Conservation (phyloP, 2,797 vertebrate genomes). For the Hypotaenidia okinawae region DNA sequence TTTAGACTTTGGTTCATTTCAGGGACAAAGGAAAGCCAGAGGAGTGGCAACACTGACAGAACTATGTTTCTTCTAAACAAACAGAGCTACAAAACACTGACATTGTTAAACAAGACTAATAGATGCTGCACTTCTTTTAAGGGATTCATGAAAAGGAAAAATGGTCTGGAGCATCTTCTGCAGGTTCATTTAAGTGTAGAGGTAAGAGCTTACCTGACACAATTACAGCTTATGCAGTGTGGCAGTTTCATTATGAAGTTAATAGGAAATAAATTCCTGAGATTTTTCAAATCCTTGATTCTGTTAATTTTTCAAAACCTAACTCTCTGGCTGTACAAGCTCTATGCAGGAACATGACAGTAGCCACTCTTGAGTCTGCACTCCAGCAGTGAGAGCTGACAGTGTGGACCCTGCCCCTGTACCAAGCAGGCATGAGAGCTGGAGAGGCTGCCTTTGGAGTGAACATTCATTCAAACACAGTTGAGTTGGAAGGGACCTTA, state of each 20-base stretch:
- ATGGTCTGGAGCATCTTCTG: not conserved
- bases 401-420: accelerated
- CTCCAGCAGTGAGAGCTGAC: not conserved
- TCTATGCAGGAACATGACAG: not conserved
- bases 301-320: not conserved
- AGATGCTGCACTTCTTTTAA: not conserved
- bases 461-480: not conserved
- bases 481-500: too few relatives aligned
- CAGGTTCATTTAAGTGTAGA: not conserved
- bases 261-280: not conserved
- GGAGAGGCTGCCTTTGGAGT: not conserved
- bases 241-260: not conserved
- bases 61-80: not conserved
- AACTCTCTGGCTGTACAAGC: not conserved
- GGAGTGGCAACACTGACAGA: not conserved
- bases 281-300: not conserved
- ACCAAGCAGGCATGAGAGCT: not conserved
- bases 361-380: not conserved
- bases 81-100: not conserved
- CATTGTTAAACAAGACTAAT: not conserved
- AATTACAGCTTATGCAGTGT: accelerated
- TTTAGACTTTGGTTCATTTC: not conserved
- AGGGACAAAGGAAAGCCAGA: not conserved
- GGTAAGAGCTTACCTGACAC: not conserved
- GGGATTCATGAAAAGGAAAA: not conserved